Percentiles rank a stretch among this genome's conserved stretches.
These are phyloP conservation scores for Plutella xylostella DNA, from an alignment of 2,888 invertebrate species.

Conservation along the genomic window DNA sequence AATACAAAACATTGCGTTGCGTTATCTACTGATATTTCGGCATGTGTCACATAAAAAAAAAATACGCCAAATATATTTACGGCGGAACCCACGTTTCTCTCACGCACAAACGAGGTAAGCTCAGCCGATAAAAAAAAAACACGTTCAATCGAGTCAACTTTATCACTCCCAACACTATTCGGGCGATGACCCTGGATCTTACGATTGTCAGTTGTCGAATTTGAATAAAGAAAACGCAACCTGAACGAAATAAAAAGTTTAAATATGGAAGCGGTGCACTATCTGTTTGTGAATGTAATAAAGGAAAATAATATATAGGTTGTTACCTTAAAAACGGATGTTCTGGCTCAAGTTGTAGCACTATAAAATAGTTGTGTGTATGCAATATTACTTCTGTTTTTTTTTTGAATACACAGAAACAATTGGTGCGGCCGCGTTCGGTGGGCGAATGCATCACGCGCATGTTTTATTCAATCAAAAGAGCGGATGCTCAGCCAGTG, in stretches of 20 bases:
- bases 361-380: no score
- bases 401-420: neutral
- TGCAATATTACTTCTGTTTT: no score
- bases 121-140: neutral
- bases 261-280: neutral
- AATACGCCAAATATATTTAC: neutral
- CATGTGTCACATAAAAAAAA: no score
- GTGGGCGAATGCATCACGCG: neutral
- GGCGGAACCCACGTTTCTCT: neutral
- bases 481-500: conserved; percentile 37
- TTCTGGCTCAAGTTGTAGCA: no score
- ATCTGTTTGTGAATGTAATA: no score
- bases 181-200: conserved; percentile 1
- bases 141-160: conserved; percentile 2
- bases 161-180: conserved; percentile 1
- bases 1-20: neutral
- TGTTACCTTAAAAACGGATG: no score
- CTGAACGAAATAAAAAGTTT: neutral
- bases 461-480: conserved; percentile 43
- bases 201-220: conserved; percentile 1
- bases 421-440: neutral
- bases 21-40: no score
- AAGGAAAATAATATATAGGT: no score
- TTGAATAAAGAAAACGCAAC: conserved; percentile 3
- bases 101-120: neutral